Base-by-base conservation (phyloP, 2,888 invertebrate genomes). In the Cosmia trapezina region DNA sequence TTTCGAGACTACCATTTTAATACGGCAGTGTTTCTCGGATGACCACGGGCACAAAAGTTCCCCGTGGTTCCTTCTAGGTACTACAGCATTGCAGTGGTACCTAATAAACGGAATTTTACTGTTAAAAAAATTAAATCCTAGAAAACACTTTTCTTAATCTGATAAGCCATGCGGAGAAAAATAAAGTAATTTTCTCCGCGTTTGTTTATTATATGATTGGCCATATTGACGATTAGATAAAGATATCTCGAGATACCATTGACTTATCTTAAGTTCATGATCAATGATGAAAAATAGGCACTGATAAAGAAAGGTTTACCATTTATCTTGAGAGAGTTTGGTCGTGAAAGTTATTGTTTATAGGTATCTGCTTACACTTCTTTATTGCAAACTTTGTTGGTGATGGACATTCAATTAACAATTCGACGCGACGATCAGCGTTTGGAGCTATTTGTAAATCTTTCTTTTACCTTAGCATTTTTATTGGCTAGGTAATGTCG, bases 231-330 rank as follows among this genome's bases (percentile, higher is more conserved):
- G 69, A 83, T 79, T 43, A 80, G 83, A 79, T 76, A 59, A 17
- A 5, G 9, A 14, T 37, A 69, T 77, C 61, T 66, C 5, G 11
- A 53, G 61, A 68, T 75, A 70, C 47, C 33, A 47, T 33, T 69
- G 66, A 56, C 14, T 41, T 67, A 66, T 70, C 59, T 41, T 37
- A 22, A 78, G 63, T 74, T 75, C 75, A 79, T 65, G 78, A 73
- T 73, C 78, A 67, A 64, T 56, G 61, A 51, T 77, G 57, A 68
- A 65, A 53, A 47, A 45, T 14, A 64, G 7, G 2, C 45, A 47
- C 12, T 11, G 56, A 53, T 66, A 78, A n/a, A 12, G 1, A 19
- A 19, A 49, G 1, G n/a, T 22, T 9, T 28, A 7, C 14, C 9
- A 56, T 59, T 45, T 53, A 69, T 60, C 51, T 43, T 8, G 12